Base-by-base conservation (phyloP, 2,888 invertebrate species). In the Heliconius erato region DNA sequence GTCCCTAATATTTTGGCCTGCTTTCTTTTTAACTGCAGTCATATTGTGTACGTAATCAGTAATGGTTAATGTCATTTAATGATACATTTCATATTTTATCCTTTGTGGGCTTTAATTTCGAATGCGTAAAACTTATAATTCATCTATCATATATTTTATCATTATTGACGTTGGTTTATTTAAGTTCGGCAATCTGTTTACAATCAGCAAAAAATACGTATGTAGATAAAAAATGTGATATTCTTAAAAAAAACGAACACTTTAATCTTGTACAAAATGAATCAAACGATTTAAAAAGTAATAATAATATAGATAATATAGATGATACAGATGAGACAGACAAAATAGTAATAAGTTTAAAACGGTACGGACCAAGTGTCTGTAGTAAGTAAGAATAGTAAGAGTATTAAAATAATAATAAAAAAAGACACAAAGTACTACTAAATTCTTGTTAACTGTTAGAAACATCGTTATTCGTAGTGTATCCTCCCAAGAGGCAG, bases 1-100 rank as follows among this genome's bases (percentile, higher is more conserved):
- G 72, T 78, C 77, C 84, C 84, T 84, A 87, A 85, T 86, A 83
- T 86, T 63, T 87, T 86, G 88, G 86, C 88, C 87, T 84, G 85
- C 85, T 87, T 89, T 87, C 84, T 82, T 88, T 89, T 88, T 77
- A 44, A 82, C 14, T 67, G 49, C 81, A 81, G 81, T 83, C 40
- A 67, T 16, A 76, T 82, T 26, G 79, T 80, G 32, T 67, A 26
- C 35, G 40, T 81, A 40, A 32, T 69, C 77, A 77, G 81, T 76
- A 80, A 71, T 77, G 11, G 23, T 32, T 65, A 72, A 49, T 72
- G 44, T 49, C 44, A 72, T 72, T 71, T 71, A 5, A 3, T 44
- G 16, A 72, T 72, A n/a, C 0, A n/a, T 71, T 71, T 71, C 0
- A 71, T 26, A 2, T 12, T 28, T 67, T 26, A 7, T 32, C 67